Percentiles rank a stretch among this genome's conserved stretches.
Conservation (phyloP, 2,113 vertebrate genomes). For the Gobiocypris rarus region DNA sequence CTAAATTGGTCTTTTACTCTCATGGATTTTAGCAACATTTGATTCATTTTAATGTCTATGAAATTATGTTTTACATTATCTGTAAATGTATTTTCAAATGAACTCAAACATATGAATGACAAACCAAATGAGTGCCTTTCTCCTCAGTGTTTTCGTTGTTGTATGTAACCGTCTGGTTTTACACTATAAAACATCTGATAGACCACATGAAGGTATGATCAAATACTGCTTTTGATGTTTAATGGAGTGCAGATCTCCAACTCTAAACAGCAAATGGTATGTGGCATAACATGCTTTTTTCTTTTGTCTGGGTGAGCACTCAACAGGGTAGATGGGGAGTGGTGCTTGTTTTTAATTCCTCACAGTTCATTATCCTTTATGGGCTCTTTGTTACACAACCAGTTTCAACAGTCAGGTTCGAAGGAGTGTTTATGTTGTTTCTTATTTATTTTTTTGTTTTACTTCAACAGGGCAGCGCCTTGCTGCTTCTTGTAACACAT, state of each 20-base stretch:
- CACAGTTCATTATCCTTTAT: background rate
- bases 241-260: constrained; percentile 38
- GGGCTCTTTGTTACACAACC: background rate
- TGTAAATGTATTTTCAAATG: constrained; percentile 14
- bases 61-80: constrained; percentile 4
- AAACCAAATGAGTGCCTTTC: background rate
- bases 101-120: background rate
- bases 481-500: constrained; percentile 78
- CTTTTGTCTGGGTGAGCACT: constrained; percentile 34
- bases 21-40: background rate
- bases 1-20: constrained; percentile 5
- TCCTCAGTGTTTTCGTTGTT: background rate
- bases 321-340: constrained; percentile 33
- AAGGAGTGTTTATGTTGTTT: background rate
- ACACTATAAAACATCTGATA: constrained; percentile 5
- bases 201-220: constrained; percentile 13
- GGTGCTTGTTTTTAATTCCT: constrained; percentile 25
- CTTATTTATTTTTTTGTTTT: background rate
- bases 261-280: constrained; percentile 46
- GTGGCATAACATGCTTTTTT: constrained; percentile 26
- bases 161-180: background rate
- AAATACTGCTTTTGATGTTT: constrained; percentile 34
- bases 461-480: constrained; percentile 64
- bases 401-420: background rate
- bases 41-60: background rate